Evolutionary conservation across 2,797 vertebrate genomes (phyloP).

Genomic region (Trachurus trachurus): DNA sequence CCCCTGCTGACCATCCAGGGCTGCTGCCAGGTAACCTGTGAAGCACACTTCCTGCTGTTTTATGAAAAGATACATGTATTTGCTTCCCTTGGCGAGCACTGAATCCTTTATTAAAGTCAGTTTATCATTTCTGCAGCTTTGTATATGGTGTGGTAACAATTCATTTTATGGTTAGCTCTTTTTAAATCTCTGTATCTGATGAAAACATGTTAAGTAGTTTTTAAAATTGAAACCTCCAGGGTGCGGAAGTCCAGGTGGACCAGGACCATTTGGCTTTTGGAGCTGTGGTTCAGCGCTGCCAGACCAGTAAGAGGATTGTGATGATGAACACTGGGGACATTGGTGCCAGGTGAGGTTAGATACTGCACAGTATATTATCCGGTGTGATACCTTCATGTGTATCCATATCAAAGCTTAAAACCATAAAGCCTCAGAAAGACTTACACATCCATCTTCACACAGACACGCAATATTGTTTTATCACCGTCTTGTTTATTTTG

Average conservation of each 20-base stretch:
- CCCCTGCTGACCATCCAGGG: slow-evolving; percentile 89
- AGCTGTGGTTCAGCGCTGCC: slow-evolving; percentile 84
- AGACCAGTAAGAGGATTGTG: slow-evolving; percentile 78
- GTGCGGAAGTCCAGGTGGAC: slow-evolving; percentile 87
- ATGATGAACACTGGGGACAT: slow-evolving; percentile 89
- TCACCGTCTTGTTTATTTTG: not conserved
- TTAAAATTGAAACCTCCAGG: slow-evolving; percentile 58
- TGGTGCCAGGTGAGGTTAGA: slow-evolving; percentile 83
- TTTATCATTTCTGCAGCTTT: not conserved
- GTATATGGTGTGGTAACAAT: not conserved
- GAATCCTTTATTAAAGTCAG: not conserved
- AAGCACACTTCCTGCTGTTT: not conserved
- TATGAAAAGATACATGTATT: not conserved
- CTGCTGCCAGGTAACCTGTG: slow-evolving; percentile 84
- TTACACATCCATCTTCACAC: not conserved
- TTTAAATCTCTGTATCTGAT: not conserved
- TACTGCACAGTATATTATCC: not conserved
- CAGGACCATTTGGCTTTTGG: slow-evolving; percentile 89
- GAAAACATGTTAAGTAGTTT: not conserved
- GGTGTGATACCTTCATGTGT: too few relatives aligned
- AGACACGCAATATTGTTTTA: not conserved
- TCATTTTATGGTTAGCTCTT: not conserved
- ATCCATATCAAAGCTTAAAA: not conserved
- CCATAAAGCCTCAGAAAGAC: not conserved
- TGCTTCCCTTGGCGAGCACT: not conserved